Percentiles rank a stretch among this genome's conserved stretches.
These are phyloP conservation scores for Otolemur garnettii DNA, from an alignment of 2,113 vertebrate genomes.

Conservation along the genomic window DNA sequence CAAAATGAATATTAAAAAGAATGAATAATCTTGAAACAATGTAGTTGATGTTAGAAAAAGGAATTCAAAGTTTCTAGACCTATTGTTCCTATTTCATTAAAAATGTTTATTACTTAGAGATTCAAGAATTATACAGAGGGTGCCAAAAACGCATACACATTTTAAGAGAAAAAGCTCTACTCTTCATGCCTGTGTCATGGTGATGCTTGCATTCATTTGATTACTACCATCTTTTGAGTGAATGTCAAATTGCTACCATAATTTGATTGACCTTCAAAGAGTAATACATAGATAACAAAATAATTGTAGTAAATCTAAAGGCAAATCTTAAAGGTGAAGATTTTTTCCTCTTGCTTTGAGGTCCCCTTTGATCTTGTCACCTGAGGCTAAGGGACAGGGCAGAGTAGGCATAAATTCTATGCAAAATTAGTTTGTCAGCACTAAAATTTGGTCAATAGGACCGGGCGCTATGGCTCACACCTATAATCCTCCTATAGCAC, in stretches of 20 bases:
- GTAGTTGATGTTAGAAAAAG: background rate
- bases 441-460: too few species aligned
- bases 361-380: background rate
- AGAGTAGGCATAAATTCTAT: background rate
- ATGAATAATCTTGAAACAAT: background rate
- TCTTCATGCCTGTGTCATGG: too few species aligned
- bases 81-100: constrained; percentile 8
- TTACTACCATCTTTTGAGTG: too few species aligned
- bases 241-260: too few species aligned
- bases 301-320: background rate
- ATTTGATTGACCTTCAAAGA: too few species aligned
- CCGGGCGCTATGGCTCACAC: too few species aligned
- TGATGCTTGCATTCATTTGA: too few species aligned
- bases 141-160: too few species aligned
- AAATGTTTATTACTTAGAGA: constrained; percentile 12
- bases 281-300: background rate
- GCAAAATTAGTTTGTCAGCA: too few species aligned
- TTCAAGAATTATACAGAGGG: background rate
- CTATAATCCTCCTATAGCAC: too few species aligned
- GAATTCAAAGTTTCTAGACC: background rate
- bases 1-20: background rate
- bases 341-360: background rate
- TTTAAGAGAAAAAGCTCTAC: too few species aligned
- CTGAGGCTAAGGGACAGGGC: background rate
- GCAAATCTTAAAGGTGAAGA: background rate